phyloP scores from a whole-genome alignment of 2,888 invertebrate species.

The Synanthedon formicaeformis region DNA sequence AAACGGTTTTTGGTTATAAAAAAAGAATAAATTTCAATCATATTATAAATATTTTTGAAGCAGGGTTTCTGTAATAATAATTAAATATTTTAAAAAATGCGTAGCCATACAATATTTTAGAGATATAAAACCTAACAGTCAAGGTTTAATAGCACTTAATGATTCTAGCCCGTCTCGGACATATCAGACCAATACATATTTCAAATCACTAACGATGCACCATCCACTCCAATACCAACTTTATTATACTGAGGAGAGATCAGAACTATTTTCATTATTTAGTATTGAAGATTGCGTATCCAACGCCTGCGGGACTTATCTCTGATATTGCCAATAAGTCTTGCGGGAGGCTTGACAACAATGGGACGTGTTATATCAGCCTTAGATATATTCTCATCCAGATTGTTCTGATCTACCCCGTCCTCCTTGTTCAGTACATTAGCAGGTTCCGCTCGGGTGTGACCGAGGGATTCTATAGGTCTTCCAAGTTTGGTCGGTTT shows the following conservation, averaged over 20 bases:
- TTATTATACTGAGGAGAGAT: background rate
- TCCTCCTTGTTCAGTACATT: constrained; percentile 4
- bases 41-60: too few species aligned
- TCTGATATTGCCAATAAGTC: constrained; percentile 33
- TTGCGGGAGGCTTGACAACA: constrained; percentile 20
- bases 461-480: constrained; percentile 6
- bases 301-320: constrained; percentile 18
- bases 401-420: constrained; percentile 10
- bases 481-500: constrained; percentile 14
- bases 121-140: too few species aligned
- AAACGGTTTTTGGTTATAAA: too few species aligned
- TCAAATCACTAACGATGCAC: constrained; percentile 1
- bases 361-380: constrained; percentile 18
- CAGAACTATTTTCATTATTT: constrained; percentile 4
- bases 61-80: too few species aligned
- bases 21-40: too few species aligned
- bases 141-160: too few species aligned
- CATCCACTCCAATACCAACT: background rate
- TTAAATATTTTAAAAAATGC: too few species aligned
- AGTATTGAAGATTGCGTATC: background rate
- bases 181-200: background rate
- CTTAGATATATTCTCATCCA: constrained; percentile 10
- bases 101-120: too few species aligned
- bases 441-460: constrained; percentile 9
- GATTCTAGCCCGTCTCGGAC: too few species aligned